These are phyloP conservation scores for Luscinia megarhynchos DNA, from an alignment of 2,797 vertebrate genomes.

Conservation along the genomic window DNA sequence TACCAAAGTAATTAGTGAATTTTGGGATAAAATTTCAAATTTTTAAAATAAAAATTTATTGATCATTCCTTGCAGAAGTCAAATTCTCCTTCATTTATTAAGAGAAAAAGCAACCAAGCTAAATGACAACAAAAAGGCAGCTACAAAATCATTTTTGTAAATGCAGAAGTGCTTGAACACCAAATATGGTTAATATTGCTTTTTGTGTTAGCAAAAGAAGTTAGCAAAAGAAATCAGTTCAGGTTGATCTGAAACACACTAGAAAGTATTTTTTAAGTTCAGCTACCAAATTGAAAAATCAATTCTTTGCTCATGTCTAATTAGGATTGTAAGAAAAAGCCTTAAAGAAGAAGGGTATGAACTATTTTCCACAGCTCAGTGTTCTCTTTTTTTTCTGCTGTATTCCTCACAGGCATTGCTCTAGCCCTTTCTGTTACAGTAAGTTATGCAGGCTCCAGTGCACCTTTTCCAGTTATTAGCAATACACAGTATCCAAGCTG, in stretches of 20 bases:
- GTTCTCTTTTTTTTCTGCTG: background rate
- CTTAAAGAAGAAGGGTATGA: background rate
- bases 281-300: background rate
- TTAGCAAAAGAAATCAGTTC: background rate
- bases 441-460: constrained; percentile 56
- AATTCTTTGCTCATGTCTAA: background rate
- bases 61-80: background rate
- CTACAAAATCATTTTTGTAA: background rate
- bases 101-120: background rate
- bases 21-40: background rate
- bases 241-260: background rate
- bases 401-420: background rate
- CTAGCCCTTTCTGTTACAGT: constrained; percentile 8
- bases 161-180: background rate
- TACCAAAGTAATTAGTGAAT: background rate
- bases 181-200: background rate
- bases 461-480: constrained; percentile 41
- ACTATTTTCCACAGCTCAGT: constrained; percentile 12
- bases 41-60: background rate
- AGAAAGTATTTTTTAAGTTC: background rate
- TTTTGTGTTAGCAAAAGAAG: background rate
- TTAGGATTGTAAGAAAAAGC: background rate
- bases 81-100: background rate
- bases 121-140: background rate
- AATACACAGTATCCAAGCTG: constrained; percentile 42